Percentiles rank a stretch among this genome's conserved stretches.
Evolutionary conservation across 2,888 invertebrate species (phyloP).

Genomic region (Seladonia tumulorum): DNA sequence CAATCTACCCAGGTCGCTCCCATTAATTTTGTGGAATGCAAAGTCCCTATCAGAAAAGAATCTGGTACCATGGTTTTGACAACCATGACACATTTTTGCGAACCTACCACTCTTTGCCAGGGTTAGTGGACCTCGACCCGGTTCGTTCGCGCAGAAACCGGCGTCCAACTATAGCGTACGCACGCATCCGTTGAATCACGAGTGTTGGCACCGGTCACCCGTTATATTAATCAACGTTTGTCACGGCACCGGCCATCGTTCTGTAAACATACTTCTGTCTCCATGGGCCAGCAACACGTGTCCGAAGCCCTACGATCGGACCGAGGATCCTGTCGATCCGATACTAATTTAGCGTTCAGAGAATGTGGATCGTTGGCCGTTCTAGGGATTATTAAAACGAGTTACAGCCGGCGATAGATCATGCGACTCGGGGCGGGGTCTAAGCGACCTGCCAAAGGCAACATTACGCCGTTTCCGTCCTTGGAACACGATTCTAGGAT

Average conservation of each 20-base stretch:
- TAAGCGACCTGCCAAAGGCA: conserved; percentile 65
- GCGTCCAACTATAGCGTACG: neutral
- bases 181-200: conserved; percentile 20
- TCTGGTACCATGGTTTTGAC: neutral
- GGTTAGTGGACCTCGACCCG: conserved; percentile 7
- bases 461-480: conserved; percentile 35
- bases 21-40: neutral
- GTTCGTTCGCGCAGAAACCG: neutral
- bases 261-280: conserved; percentile 14
- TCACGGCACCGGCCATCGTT: conserved; percentile 55
- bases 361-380: neutral
- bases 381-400: neutral
- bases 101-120: neutral
- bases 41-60: neutral
- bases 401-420: conserved; percentile 9
- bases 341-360: neutral
- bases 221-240: conserved; percentile 47
- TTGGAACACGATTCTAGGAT: neutral
- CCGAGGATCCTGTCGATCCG: neutral
- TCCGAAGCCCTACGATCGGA: neutral
- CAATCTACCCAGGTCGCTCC: neutral
- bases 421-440: neutral
- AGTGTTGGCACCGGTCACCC: conserved; percentile 25
- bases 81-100: neutral
- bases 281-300: neutral